phyloP scores from a whole-genome alignment of 2,797 vertebrate genomes.

The Phoxinus dragarum region DNA sequence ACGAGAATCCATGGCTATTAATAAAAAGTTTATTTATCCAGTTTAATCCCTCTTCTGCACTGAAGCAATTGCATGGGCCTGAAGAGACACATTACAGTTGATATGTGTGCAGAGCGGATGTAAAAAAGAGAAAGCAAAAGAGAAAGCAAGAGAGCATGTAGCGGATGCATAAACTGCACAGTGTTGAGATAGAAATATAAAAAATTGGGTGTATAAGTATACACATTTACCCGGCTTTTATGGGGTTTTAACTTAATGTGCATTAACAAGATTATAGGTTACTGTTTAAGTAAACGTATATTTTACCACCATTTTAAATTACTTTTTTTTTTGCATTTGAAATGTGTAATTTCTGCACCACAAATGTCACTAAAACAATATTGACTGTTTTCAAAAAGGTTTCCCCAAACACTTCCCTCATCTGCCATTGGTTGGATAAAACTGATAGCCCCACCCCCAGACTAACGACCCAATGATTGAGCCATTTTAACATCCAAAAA shows the following conservation, averaged over 20 bases:
- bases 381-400: not conserved
- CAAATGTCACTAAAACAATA: not conserved
- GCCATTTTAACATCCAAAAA: not conserved
- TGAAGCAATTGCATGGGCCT: not conserved
- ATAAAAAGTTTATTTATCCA: not conserved
- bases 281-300: not conserved
- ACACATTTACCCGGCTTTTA: not conserved
- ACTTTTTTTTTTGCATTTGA: not conserved
- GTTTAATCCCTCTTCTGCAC: not conserved
- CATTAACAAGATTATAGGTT: not conserved
- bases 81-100: not conserved
- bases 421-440: not conserved
- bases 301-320: not conserved
- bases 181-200: not conserved
- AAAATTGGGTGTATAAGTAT: not conserved
- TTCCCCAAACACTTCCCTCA: not conserved
- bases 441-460: not conserved
- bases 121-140: slow-evolving; percentile 2
- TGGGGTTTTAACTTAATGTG: not conserved
- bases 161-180: not conserved
- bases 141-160: not conserved
- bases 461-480: not conserved
- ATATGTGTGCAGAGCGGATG: not conserved
- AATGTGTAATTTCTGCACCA: not conserved
- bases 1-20: not conserved